phyloP scores from a whole-genome alignment of 2,888 invertebrate genomes.

The Drosophila nr. perissopoda region DNA sequence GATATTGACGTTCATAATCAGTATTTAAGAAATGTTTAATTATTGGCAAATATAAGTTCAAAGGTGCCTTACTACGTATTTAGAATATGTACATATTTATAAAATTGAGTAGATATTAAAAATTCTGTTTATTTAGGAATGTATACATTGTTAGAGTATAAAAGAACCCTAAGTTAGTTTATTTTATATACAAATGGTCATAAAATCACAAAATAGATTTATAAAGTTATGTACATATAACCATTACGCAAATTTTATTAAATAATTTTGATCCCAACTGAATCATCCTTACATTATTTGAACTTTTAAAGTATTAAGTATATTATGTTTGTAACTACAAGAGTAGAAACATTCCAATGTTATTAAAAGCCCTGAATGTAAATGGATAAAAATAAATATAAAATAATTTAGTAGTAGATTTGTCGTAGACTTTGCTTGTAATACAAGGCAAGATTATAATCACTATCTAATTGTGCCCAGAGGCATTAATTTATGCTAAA shows the following conservation, averaged over 20 bases:
- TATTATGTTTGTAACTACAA: slow-evolving; percentile 1
- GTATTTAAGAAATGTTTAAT: slow-evolving; percentile 52
- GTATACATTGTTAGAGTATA: slow-evolving; percentile 31
- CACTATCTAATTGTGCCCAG: slow-evolving; percentile 9
- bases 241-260: background rate
- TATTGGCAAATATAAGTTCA: slow-evolving; percentile 63
- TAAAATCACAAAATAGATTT: slow-evolving; percentile 10
- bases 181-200: slow-evolving; percentile 9
- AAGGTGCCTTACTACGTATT: slow-evolving; percentile 74
- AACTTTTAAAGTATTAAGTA: slow-evolving; percentile 1
- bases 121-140: slow-evolving; percentile 33
- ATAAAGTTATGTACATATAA: slow-evolving; percentile 13
- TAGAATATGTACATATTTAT: slow-evolving; percentile 65
- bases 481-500: slow-evolving; percentile 8
- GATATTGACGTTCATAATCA: slow-evolving; percentile 34
- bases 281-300: slow-evolving; percentile 4
- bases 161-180: slow-evolving; percentile 16
- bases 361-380: slow-evolving; percentile 7
- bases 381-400: slow-evolving; percentile 13
- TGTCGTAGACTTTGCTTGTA: background rate
- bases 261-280: background rate
- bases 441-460: slow-evolving; percentile 11
- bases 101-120: slow-evolving; percentile 42
- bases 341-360: slow-evolving; percentile 1
- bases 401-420: slow-evolving; percentile 2